Percentiles rank a stretch among this genome's conserved stretches.
Evolutionary conservation across 2,888 invertebrate genomes (phyloP).

Genomic region (Helobdella robusta): DNA sequence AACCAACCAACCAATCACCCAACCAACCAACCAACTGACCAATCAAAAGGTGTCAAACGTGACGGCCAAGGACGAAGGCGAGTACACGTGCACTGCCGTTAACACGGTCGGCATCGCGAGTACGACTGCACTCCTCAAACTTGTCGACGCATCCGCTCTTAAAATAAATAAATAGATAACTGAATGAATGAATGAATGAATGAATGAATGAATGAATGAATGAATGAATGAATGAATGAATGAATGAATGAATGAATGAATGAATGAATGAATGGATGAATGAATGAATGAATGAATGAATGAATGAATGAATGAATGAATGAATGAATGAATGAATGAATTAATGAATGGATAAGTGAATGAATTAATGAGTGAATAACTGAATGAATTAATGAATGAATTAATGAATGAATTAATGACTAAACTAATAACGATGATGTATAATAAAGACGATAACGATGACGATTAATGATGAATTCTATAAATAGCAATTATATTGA

Average conservation of each 20-base stretch:
- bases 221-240: constrained; percentile 8
- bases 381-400: no score
- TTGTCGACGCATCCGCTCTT: no score
- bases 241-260: constrained; percentile 4
- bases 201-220: background rate
- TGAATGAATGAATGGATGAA: background rate
- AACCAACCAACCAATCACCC: background rate
- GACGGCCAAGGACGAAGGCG: constrained; percentile 1
- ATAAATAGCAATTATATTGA: no score
- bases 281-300: constrained; percentile 1
- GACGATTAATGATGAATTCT: no score
- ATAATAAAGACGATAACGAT: background rate
- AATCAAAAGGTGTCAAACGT: background rate
- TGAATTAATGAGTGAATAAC: background rate
- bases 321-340: constrained; percentile 4
- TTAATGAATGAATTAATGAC: no score
- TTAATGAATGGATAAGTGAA: background rate
- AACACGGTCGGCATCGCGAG: background rate
- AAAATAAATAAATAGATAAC: background rate
- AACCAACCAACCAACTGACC: no score
- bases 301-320: background rate
- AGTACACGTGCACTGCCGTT: background rate
- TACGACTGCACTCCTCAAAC: background rate
- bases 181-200: constrained; percentile 6
- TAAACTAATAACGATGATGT: background rate